These are phyloP conservation scores for Chaetogeoica ovagalla DNA, from an alignment of 2,888 invertebrate genomes.

Conservation along the genomic window DNA sequence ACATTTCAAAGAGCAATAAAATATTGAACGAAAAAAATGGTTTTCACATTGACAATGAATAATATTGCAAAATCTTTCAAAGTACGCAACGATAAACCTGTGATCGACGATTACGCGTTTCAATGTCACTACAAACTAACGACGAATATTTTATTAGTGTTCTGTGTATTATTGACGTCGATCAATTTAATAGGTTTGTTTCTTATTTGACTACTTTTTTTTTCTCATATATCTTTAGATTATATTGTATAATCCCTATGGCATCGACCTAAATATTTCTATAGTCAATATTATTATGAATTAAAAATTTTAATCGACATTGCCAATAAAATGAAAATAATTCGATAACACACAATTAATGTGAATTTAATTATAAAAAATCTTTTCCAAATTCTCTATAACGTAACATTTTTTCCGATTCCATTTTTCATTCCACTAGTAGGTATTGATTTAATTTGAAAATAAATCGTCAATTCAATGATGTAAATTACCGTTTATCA, in stretches of 20 bases:
- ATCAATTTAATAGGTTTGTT: slow-evolving; percentile 48
- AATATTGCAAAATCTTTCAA: slow-evolving; percentile 27
- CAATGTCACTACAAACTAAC: slow-evolving; percentile 49
- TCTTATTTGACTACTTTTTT: too few species aligned
- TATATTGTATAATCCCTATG: background rate
- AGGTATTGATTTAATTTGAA: background rate
- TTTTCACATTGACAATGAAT: background rate
- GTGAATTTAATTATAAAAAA: too few species aligned
- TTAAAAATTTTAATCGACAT: too few species aligned
- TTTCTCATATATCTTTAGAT: too few species aligned
- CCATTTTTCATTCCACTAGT: too few species aligned
- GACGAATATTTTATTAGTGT: slow-evolving; percentile 31
- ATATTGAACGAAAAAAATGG: slow-evolving; percentile 8
- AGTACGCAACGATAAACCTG: slow-evolving; percentile 18
- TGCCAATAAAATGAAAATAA: too few species aligned
- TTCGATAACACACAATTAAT: too few species aligned
- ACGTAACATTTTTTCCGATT: background rate
- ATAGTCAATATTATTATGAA: too few species aligned
- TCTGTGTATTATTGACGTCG: slow-evolving; percentile 30
- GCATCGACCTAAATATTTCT: too few species aligned
- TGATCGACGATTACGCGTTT: slow-evolving; percentile 31
- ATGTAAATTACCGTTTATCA: background rate
- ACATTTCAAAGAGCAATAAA: background rate
- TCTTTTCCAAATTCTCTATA: background rate
- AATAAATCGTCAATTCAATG: background rate